Base-by-base conservation (phyloP, 2,888 invertebrate species). In the Drosophila kanekoi region DNA sequence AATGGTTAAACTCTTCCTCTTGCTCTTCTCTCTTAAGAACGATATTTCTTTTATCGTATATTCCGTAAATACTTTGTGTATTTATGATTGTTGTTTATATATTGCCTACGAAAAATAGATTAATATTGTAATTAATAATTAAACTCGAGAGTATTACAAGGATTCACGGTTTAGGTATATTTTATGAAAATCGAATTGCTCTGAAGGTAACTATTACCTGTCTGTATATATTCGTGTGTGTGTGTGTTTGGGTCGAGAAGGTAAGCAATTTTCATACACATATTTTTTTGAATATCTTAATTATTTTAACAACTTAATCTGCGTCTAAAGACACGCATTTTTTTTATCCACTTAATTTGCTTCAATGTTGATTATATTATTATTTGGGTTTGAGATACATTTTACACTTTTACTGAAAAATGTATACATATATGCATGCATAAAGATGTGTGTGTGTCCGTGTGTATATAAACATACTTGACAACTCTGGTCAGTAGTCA, bases 401-500 rank as follows among this genome's bases (percentile, higher is more conserved):
- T n/a, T n/a, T 11, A 47, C 18, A 48, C 6, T 37, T 37, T 13
- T 32, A 37, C 8, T 18, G 4, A 37, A 51, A 64, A 37, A 37
- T 56, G 23, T 35, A 20, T 48, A 6, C 13, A 66, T 45, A 40
- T 41, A 23, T 5, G 5, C 33, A 38, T 4, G n/a, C 33, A 38
- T 9, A 8, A 13, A 32, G 11, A 3, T 14, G 38, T 43, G 40
- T 35, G 38, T 64, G 32, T 48, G 28, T 33, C 13, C 14, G 35
- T 59, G 35, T 59, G 41, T 60, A n/a, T 35, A 40, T 35, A 23
- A 65, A 58, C 48, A 71, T 45, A 66, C 59, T 72, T 87, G 89
- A 76, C 89, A 84, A 87, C 84, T 81, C 89, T 84, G 72, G 70
- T 59, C 66, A 58, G 69, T 64, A 72, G 64, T 80, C 80, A 84